These are phyloP conservation scores for Varanus komodoensis DNA, from an alignment of 2,113 vertebrate species.

Conservation along the genomic window DNA sequence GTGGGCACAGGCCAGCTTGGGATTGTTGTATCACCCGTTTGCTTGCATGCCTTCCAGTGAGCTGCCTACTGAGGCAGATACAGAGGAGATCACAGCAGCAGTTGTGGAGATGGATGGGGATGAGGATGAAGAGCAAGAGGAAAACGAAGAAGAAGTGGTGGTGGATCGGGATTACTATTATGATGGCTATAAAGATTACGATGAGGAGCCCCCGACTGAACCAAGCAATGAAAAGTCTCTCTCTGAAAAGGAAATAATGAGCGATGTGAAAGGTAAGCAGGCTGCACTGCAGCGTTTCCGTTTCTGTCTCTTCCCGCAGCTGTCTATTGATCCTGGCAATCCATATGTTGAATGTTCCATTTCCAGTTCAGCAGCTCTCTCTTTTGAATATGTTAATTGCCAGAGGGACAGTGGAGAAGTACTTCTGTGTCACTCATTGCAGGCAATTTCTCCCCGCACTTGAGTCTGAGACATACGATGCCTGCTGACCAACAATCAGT, in stretches of 20 bases:
- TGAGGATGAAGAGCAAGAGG: conserved; percentile 84
- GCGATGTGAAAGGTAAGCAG: conserved; percentile 90
- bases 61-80: conserved; percentile 81
- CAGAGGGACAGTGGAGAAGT: conserved; percentile 61
- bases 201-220: conserved; percentile 78
- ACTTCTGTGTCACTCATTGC: conserved; percentile 32
- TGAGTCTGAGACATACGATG: conserved; percentile 17
- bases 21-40: background rate
- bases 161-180: conserved; percentile 87
- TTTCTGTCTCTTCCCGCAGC: background rate
- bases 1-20: too few species aligned
- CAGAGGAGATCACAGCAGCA: conserved; percentile 85
- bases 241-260: conserved; percentile 81
- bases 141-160: conserved; percentile 84
- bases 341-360: background rate
- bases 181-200: conserved; percentile 84
- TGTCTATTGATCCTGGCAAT: background rate
- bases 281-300: background rate
- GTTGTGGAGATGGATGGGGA: conserved; percentile 79
- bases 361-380: conserved; percentile 39
- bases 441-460: background rate
- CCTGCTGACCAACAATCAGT: conserved; percentile 26
- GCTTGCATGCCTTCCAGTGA: conserved; percentile 76
- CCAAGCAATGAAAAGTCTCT: conserved; percentile 64
- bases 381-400: conserved; percentile 36